These are phyloP conservation scores for Holacanthus passer DNA, from an alignment of 2,113 vertebrate species.

Conservation along the genomic window DNA sequence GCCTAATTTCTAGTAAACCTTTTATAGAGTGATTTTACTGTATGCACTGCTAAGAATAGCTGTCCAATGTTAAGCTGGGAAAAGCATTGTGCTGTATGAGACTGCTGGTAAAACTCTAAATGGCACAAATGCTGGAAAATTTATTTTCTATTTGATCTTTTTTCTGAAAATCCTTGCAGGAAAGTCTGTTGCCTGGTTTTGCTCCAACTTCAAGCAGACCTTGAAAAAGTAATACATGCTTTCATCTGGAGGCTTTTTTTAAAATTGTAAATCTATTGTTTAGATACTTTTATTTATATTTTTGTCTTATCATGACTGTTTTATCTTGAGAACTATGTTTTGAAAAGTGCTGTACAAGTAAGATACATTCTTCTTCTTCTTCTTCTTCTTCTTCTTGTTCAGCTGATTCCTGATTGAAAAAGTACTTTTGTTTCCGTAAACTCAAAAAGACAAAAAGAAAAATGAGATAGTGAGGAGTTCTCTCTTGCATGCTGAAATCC, in stretches of 20 bases:
- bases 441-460: not conserved
- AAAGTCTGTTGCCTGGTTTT: not conserved
- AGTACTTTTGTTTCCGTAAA: not conserved
- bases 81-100: not conserved
- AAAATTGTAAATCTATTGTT: no score
- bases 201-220: no score
- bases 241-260: no score
- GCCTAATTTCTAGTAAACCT: slow-evolving; percentile 14
- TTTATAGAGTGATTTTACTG: slow-evolving; percentile 32
- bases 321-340: no score
- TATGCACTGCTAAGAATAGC: slow-evolving; percentile 27
- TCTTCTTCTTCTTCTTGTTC: no score
- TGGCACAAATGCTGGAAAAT: slow-evolving; percentile 18
- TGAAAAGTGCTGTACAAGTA: no score
- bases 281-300: no score
- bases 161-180: not conserved
- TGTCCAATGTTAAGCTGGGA: slow-evolving; percentile 7
- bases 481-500: not conserved
- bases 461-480: not conserved
- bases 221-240: no score
- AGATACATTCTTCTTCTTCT: no score
- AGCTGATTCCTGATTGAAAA: slow-evolving; percentile 1
- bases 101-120: not conserved
- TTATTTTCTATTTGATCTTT: not conserved
- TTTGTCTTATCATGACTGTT: no score